These are phyloP conservation scores for Pseudotriccus pelzelni DNA, from an alignment of 2,797 vertebrate genomes.

Conservation along the genomic window DNA sequence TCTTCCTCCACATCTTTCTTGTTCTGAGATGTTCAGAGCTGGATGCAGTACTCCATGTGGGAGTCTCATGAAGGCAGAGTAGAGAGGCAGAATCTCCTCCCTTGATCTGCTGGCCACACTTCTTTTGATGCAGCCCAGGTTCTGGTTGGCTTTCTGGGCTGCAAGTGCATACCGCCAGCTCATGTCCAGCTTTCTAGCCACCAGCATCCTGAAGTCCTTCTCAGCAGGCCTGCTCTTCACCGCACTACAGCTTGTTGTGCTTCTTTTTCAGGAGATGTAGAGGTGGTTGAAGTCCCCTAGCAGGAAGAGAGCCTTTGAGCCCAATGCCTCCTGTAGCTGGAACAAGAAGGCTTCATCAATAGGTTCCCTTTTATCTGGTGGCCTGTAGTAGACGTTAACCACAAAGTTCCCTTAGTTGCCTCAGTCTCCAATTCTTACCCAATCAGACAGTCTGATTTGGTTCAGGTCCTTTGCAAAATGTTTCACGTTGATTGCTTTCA, in stretches of 20 bases:
- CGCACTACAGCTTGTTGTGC: not conserved
- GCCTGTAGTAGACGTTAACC: not conserved
- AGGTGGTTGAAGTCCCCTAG: not conserved
- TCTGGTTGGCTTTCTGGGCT: not conserved
- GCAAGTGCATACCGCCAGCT: not conserved
- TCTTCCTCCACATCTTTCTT: not conserved
- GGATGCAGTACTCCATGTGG: not conserved
- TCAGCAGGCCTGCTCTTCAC: not conserved
- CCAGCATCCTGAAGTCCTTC: not conserved
- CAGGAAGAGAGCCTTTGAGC: not conserved
- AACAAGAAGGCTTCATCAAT: not conserved
- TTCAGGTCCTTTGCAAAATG: not conserved
- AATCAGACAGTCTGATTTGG: not conserved
- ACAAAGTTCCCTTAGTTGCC: not conserved
- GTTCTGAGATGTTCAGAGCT: not conserved
- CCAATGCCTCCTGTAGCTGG: not conserved
- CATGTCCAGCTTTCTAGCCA: not conserved
- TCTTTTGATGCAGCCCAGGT: not conserved
- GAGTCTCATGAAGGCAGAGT: not conserved
- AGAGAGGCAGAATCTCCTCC: not conserved
- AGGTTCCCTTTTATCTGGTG: not conserved
- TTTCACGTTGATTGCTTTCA: not conserved
- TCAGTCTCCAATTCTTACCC: not conserved
- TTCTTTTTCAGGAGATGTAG: not conserved
- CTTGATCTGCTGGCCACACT: accelerated